Evolutionary conservation across 2,888 invertebrate species (phyloP).

Genomic region (Melanargia galathea): DNA sequence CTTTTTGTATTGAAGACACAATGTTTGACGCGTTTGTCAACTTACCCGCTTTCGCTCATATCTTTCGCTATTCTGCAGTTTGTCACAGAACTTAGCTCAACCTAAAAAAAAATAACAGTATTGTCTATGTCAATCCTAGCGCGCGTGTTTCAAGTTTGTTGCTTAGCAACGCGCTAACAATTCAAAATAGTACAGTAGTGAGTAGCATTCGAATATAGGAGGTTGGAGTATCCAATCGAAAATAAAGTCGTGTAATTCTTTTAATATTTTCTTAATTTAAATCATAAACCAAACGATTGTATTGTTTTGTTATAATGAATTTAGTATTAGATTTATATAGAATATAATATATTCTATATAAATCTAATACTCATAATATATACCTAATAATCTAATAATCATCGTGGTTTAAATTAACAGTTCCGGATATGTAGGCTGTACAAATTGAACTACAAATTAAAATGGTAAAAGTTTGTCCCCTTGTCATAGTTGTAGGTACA

Average conservation of each 20-base stretch:
- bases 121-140: conserved; percentile 37
- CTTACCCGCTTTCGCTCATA: no score
- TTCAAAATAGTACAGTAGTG: conserved; percentile 56
- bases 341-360: no score
- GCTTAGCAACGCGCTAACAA: conserved; percentile 70
- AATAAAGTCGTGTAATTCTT: background rate
- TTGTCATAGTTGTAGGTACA: conserved; percentile 31
- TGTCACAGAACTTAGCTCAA: no score
- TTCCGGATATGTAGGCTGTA: background rate
- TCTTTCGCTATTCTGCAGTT: no score
- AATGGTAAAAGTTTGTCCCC: conserved; percentile 40
- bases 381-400: no score
- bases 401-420: background rate
- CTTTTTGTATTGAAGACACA: no score
- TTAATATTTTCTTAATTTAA: background rate
- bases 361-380: no score
- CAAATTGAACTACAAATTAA: conserved; percentile 35
- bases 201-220: conserved; percentile 52
- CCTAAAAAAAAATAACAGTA: background rate
- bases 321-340: conserved; percentile 1
- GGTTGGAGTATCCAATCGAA: conserved; percentile 12
- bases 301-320: background rate
- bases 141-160: conserved; percentile 76
- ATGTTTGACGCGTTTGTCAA: no score
- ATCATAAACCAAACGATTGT: background rate